Evolutionary conservation across 2,113 vertebrate genomes (phyloP).

Genomic region (Phaethornis superciliosus): DNA sequence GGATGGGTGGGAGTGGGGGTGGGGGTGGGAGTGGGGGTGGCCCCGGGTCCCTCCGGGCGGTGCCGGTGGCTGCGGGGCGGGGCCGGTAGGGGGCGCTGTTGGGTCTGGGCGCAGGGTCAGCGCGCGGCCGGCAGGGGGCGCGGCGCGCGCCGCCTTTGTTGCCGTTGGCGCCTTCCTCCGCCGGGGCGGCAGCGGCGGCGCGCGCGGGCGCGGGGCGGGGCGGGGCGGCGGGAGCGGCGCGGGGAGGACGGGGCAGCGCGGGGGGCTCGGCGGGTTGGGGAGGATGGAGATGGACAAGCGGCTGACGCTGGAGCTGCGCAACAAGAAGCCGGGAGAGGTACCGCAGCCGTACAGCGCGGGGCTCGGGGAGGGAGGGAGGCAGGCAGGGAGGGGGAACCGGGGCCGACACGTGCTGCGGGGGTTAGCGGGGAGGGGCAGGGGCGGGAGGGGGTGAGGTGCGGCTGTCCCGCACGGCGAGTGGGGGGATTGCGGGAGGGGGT

Average conservation of each 20-base stretch:
- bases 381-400: neutral
- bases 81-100: neutral
- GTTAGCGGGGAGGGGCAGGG: no score
- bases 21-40: no score
- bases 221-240: neutral
- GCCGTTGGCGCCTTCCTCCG: constrained; percentile 17
- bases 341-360: neutral
- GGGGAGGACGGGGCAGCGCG: neutral
- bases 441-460: no score
- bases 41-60: no score
- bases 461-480: neutral
- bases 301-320: constrained; percentile 72
- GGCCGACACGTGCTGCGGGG: neutral
- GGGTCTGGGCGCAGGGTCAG: neutral
- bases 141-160: neutral
- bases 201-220: neutral
- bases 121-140: neutral
- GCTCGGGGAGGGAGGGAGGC: neutral
- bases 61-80: no score
- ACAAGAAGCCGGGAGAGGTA: constrained; percentile 76
- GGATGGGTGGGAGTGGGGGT: no score
- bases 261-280: neutral
- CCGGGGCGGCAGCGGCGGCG: neutral
- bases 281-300: constrained; percentile 76
- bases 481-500: no score